Base-by-base conservation (phyloP, 1,140 invertebrate genomes). In the Drosophila equinoxialis region DNA sequence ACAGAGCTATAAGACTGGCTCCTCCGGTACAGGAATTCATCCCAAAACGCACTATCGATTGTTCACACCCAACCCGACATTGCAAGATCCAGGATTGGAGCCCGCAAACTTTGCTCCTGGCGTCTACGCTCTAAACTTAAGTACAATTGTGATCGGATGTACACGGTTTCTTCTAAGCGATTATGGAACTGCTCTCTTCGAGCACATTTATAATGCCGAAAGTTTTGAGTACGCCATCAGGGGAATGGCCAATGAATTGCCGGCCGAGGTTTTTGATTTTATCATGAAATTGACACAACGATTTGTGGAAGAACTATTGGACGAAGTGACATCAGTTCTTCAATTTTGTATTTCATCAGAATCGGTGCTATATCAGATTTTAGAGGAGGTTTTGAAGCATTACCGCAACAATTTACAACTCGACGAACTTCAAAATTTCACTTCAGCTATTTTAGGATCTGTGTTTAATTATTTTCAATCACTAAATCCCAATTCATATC, bases 401-500 rank as follows among this genome's bases (percentile, higher is more conserved):
- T 83, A 69, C 26, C 0, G 14, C 0, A 0, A 51, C 2, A 6
- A 60, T 0, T 0, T n/a, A 6, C 13, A 3, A 0, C 0, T 14
- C 0, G 8, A 48, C 1, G 2, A 66, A 6, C 3, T 80, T 2
- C 11, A 33, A 1, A 4, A 17, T 0, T 51, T 39, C 23, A 55
- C 55, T 10, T 6, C 17, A 0, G 41, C 63, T 0, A 86, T 84
- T 23, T 37, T 83, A 0, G 0, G 1, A 0, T 58, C 20, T 4
- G 62, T 91, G 0, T 30, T 8, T 6, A 6, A 26, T 0, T 81
- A 87, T 57, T 91, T 64, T 54, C 3, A 71, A 17, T 74, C 77
- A n/a, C 48, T 87, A 1, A 84, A 91, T 60, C 85, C 90, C 1
- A 91, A 83, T 61, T 30, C 39, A n/a, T 68, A 35, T 8, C 1